phyloP scores from a whole-genome alignment of 2,888 invertebrate species.

The Caenorhabditis sulstoni region DNA sequence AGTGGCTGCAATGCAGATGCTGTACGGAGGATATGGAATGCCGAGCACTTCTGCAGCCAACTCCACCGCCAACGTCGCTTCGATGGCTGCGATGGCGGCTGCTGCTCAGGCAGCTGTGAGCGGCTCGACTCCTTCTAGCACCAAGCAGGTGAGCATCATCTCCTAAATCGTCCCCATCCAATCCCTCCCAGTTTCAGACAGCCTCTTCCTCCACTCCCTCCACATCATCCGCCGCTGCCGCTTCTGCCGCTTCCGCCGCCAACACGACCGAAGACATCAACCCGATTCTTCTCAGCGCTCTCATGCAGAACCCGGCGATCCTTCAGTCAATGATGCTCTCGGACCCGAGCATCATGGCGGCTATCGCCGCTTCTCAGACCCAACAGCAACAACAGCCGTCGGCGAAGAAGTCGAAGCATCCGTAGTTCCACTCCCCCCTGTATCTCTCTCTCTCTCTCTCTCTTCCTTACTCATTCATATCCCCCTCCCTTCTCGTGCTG shows the following conservation, averaged over 20 bases:
- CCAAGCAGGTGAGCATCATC: slow-evolving; percentile 20
- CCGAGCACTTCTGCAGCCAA: slow-evolving; percentile 30
- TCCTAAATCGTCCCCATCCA: background rate
- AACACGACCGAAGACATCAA: slow-evolving; percentile 54
- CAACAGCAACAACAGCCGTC: slow-evolving; percentile 34
- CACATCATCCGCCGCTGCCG: slow-evolving; percentile 8
- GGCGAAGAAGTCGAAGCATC: slow-evolving; percentile 55
- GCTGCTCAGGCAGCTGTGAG: slow-evolving; percentile 27
- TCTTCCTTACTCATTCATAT: slow-evolving; percentile 2
- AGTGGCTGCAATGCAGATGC: slow-evolving; percentile 48
- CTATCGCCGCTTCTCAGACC: slow-evolving; percentile 26
- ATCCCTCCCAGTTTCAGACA: slow-evolving; percentile 9
- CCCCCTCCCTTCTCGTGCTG: background rate
- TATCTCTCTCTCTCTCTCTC: background rate
- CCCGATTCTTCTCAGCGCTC: slow-evolving; percentile 44
- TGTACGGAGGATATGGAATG: slow-evolving; percentile 43
- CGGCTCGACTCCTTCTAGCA: slow-evolving; percentile 24
- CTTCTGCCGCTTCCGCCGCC: background rate
- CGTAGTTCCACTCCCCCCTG: slow-evolving; percentile 1
- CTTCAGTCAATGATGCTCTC: slow-evolving; percentile 42
- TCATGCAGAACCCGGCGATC: slow-evolving; percentile 61
- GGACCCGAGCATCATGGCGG: slow-evolving; percentile 26
- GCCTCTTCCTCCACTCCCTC: slow-evolving; percentile 30
- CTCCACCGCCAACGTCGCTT: slow-evolving; percentile 17
- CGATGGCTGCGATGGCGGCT: slow-evolving; percentile 32